Conservation (phyloP, 2,113 vertebrate species). For the Lampris incognitus region DNA sequence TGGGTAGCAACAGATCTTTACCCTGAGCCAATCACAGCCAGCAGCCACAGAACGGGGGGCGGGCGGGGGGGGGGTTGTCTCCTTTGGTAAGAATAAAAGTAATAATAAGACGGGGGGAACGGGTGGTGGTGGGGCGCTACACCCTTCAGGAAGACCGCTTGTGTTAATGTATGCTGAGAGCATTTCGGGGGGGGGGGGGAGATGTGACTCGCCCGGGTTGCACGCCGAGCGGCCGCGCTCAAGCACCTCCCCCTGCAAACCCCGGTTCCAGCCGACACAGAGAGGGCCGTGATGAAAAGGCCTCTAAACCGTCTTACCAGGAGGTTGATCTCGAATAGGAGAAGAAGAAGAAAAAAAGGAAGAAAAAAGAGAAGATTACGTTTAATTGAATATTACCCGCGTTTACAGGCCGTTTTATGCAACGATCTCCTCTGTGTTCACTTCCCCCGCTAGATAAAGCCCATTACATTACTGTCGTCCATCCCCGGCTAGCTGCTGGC, state of each 20-base stretch:
- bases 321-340: slow-evolving; percentile 58
- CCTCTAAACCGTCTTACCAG: slow-evolving; percentile 71
- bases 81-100: too few relatives aligned
- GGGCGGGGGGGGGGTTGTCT: too few relatives aligned
- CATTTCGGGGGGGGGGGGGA: slow-evolving; percentile 23
- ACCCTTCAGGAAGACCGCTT: neutral
- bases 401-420: slow-evolving; percentile 77
- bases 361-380: slow-evolving; percentile 66
- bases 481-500: slow-evolving; percentile 71
- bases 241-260: slow-evolving; percentile 41
- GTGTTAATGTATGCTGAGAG: slow-evolving; percentile 38
- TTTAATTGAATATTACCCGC: slow-evolving; percentile 75
- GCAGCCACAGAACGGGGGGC: neutral
- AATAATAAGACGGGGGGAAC: neutral
- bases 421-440: slow-evolving; percentile 60
- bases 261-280: slow-evolving; percentile 51
- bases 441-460: slow-evolving; percentile 72
- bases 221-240: slow-evolving; percentile 27
- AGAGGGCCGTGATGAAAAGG: slow-evolving; percentile 55
- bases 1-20: slow-evolving; percentile 71
- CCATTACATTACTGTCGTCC: slow-evolving; percentile 79
- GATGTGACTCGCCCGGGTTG: neutral
- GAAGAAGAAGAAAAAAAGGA: neutral
- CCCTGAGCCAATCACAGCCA: slow-evolving; percentile 56
- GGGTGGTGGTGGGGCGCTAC: too few relatives aligned